Percentiles rank a stretch among this genome's conserved stretches.
These are phyloP conservation scores for Hypselothyrea guttata DNA, from an alignment of 2,888 invertebrate genomes.

Conservation along the genomic window DNA sequence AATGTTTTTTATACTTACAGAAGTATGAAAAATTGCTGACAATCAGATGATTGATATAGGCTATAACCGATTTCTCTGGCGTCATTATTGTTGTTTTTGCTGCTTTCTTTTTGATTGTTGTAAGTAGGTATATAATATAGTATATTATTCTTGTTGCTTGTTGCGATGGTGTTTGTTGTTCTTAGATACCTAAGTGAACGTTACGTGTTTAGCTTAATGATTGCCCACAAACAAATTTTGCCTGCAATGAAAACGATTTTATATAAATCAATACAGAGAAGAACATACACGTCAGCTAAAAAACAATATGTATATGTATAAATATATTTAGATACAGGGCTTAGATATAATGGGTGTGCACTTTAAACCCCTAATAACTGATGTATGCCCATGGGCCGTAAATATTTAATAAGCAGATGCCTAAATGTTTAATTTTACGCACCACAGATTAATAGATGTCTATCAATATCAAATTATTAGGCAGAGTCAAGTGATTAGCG, in stretches of 20 bases:
- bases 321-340: too few relatives aligned
- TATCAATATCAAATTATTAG: conserved; percentile 28
- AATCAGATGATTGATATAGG: conserved; percentile 81
- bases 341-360: conserved; percentile 4
- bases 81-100: conserved; percentile 65
- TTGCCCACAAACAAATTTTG: conserved; percentile 58
- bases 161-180: conserved; percentile 27
- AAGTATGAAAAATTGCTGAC: conserved; percentile 82
- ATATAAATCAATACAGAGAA: conserved; percentile 55
- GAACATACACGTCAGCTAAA: conserved; percentile 30
- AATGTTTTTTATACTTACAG: conserved; percentile 74
- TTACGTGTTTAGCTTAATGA: conserved; percentile 72
- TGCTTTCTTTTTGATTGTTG: conserved; percentile 19
- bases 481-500: neutral
- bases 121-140: too few relatives aligned
- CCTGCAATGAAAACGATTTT: conserved; percentile 50
- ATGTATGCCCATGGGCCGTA: conserved; percentile 35
- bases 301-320: neutral
- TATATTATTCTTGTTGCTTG: conserved; percentile 15
- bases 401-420: conserved; percentile 19
- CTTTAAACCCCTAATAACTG: conserved; percentile 12
- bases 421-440: conserved; percentile 3
- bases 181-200: conserved; percentile 58
- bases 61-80: conserved; percentile 81
- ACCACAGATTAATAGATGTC: conserved; percentile 21